phyloP scores from a whole-genome alignment of 2,797 vertebrate species.

The Chelmon rostratus region DNA sequence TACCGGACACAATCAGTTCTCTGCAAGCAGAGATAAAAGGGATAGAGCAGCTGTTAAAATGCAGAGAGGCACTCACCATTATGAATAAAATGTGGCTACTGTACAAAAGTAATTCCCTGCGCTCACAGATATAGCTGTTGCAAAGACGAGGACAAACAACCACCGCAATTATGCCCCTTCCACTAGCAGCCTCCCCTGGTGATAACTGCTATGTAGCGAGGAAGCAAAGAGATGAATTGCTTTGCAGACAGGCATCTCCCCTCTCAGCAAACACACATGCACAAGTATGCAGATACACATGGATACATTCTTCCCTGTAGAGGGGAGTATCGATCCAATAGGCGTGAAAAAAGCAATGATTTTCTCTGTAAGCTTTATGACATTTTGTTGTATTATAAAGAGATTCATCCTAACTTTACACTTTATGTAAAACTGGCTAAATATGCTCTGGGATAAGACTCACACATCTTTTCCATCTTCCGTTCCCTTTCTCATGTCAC shows the following conservation, averaged over 20 bases:
- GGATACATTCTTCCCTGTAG: slow-evolving; percentile 45
- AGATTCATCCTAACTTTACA: slow-evolving; percentile 70
- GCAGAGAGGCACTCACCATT: slow-evolving; percentile 29
- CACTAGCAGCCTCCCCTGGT: slow-evolving; percentile 65
- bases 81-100: slow-evolving; percentile 43
- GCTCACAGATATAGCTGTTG: slow-evolving; percentile 44
- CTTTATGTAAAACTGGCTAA: slow-evolving; percentile 37
- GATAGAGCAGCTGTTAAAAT: slow-evolving; percentile 42
- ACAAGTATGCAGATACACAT: slow-evolving; percentile 69
- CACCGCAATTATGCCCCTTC: slow-evolving; percentile 69
- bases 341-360: slow-evolving; percentile 23
- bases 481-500: background rate
- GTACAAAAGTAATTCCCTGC: slow-evolving; percentile 60
- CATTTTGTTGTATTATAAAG: slow-evolving; percentile 2
- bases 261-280: slow-evolving; percentile 68
- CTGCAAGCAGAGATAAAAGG: slow-evolving; percentile 39
- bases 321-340: slow-evolving; percentile 40
- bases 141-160: slow-evolving; percentile 62
- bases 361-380: slow-evolving; percentile 1
- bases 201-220: slow-evolving; percentile 55
- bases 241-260: slow-evolving; percentile 68
- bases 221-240: slow-evolving; percentile 64
- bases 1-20: slow-evolving; percentile 50
- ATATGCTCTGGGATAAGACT: slow-evolving; percentile 26
- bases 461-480: background rate